These are phyloP conservation scores for Tragelaphus scriptus DNA, from an alignment of 2,113 vertebrate genomes.

Conservation along the genomic window DNA sequence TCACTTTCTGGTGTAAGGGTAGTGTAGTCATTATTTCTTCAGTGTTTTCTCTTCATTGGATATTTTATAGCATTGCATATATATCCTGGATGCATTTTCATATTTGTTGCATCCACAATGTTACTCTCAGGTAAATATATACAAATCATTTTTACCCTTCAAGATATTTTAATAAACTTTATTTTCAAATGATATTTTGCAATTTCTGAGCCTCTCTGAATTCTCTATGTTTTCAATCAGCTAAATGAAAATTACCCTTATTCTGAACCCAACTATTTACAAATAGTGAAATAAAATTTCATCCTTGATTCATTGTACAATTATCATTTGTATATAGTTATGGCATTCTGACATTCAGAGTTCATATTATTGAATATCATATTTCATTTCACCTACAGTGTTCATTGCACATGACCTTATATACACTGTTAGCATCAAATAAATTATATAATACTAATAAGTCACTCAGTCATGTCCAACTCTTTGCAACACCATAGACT, in stretches of 20 bases:
- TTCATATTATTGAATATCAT: neutral
- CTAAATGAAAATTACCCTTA: conserved; percentile 9
- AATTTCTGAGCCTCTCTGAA: conserved; percentile 9
- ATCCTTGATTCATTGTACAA: neutral
- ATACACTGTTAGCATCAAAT: neutral
- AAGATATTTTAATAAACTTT: conserved; percentile 13
- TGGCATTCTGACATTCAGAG: neutral
- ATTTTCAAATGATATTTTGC: conserved; percentile 13
- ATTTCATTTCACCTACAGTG: neutral
- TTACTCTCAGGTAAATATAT: conserved; percentile 45
- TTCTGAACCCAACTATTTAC: conserved; percentile 1
- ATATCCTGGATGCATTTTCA: neutral
- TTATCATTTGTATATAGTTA: conserved; percentile 13
- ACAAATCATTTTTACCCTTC: neutral
- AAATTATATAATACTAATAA: neutral
- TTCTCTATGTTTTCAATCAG: neutral
- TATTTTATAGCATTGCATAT: neutral
- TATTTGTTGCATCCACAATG: conserved; percentile 46
- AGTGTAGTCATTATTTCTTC: conserved; percentile 23
- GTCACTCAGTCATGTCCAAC: neutral
- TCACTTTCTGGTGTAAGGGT: too few species aligned
- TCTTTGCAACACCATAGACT: neutral
- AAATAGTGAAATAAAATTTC: conserved; percentile 1
- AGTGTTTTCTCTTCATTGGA: neutral
- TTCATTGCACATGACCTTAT: neutral